Evolutionary conservation across 1,140 invertebrate species (phyloP), one percentile per base, ranked within the genome.

Genomic region (Sitophilus oryzae): DNA sequence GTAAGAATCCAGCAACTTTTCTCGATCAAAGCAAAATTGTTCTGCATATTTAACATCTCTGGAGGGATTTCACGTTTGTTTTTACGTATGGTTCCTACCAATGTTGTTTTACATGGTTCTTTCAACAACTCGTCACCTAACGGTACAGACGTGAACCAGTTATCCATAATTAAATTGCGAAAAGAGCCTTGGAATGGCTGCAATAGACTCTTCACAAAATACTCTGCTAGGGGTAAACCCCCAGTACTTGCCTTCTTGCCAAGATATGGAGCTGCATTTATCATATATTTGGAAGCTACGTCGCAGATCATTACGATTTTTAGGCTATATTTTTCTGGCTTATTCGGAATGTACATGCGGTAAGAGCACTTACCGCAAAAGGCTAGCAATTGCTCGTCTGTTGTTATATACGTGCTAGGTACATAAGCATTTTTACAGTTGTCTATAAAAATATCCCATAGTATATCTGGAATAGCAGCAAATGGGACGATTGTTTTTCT

Each of bases 131-230:
- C 19, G 41, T 62, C 40, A 9, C 61, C 58, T 36, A 73, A 50
- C 19, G 63, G 62, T 35, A 74, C 44, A 5, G 61, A 66, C 48
- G 70, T 72, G 59, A 72, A 74, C 67, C 68, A 74, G 36, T 74
- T 73, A 48, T 74, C 72, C 25, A 64, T 64, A 5, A 67, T 76
- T 0, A 76, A 48, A 36, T 72, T 72, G 14, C 67, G 52, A 34
- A 72, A 67, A 19, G 58, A 58, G 6, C 65, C 66, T 56, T 70
- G 59, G 20, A 71, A 60, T 15, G 57, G 42, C 40, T 54, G 52
- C 37, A 55, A 53, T 35, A 60, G 47, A 36, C 58, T 23, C 36
- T 47, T 44, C 4, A 64, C 52, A 56, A 18, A 70, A 61, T 59
- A 70, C 40, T 67, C 61, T 10, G 53, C 58, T 5, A 67, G 30